These are phyloP conservation scores for Fabriciana adippe DNA, from an alignment of 2,888 invertebrate genomes.

Conservation along the genomic window DNA sequence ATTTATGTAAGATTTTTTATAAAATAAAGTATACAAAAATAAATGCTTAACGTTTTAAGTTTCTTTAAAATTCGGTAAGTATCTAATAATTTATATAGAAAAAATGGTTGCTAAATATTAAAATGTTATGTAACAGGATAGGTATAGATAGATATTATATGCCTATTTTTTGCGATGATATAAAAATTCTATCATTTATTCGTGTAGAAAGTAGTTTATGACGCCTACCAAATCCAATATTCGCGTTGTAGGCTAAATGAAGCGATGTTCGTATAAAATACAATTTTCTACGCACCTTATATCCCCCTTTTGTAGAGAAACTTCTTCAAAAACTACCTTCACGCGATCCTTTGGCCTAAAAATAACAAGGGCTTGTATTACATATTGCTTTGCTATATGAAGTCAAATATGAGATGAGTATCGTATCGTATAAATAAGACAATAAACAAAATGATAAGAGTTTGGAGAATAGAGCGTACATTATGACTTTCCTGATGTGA, in stretches of 20 bases:
- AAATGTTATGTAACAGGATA: no score
- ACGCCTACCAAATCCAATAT: slow-evolving; percentile 31
- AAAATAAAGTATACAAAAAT: no score
- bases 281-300: slow-evolving; percentile 81
- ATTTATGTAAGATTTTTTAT: no score
- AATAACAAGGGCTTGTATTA: slow-evolving; percentile 48
- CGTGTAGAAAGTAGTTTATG: slow-evolving; percentile 1
- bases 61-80: no score
- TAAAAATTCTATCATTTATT: neutral
- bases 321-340: slow-evolving; percentile 91
- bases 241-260: slow-evolving; percentile 30
- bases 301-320: slow-evolving; percentile 89
- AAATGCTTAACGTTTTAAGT: no score
- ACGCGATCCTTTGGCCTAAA: slow-evolving; percentile 89
- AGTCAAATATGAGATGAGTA: neutral
- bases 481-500: no score
- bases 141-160: no score
- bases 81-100: no score
- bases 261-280: slow-evolving; percentile 28
- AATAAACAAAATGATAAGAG: no score
- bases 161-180: neutral
- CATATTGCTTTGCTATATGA: slow-evolving; percentile 23
- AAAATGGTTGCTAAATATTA: no score
- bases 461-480: no score
- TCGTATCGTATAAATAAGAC: neutral